A percentile compares a stretch with the other conserved stretches of the same genome.
Evolutionary conservation across 2,888 invertebrate genomes (phyloP).

Genomic region (Nomada lathburiana): DNA sequence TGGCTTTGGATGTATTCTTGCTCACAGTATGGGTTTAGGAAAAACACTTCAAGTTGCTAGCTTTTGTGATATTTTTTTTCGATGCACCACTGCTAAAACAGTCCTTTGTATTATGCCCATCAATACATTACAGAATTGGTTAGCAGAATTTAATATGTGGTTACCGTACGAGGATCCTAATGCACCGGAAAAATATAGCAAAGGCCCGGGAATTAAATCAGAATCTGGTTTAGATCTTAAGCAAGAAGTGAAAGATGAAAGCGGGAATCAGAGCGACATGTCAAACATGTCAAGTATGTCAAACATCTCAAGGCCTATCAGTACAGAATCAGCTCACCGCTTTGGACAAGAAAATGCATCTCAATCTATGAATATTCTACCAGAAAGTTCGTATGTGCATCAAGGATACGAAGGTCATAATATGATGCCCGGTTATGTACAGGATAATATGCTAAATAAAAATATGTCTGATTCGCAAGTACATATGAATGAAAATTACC

Average conservation of each 20-base stretch:
- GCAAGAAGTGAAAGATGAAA: slow-evolving; percentile 81
- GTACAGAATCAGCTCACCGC: slow-evolving; percentile 75
- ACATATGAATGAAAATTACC: slow-evolving; percentile 73
- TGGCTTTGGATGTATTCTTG: slow-evolving; percentile 99
- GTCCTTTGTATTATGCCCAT: slow-evolving; percentile 99
- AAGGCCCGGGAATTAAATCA: slow-evolving; percentile 65
- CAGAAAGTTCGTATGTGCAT: slow-evolving; percentile 72
- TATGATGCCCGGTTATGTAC: slow-evolving; percentile 72
- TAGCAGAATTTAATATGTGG: slow-evolving; percentile 99
- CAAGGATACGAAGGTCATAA: slow-evolving; percentile 75
- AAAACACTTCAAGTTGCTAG: slow-evolving; percentile 98
- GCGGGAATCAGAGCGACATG: slow-evolving; percentile 76
- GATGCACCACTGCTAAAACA: slow-evolving; percentile 94
- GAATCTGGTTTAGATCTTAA: slow-evolving; percentile 74
- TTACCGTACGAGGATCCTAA: slow-evolving; percentile 89
- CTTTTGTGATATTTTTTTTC: slow-evolving; percentile 97
- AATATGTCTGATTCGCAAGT: slow-evolving; percentile 65
- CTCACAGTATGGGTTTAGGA: slow-evolving; percentile 99
- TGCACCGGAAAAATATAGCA: slow-evolving; percentile 61
- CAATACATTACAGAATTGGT: slow-evolving; percentile 99
- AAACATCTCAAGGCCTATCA: slow-evolving; percentile 77
- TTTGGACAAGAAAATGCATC: slow-evolving; percentile 72
- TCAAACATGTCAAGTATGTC: slow-evolving; percentile 77
- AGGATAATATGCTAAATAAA: slow-evolving; percentile 74
- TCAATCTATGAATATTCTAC: slow-evolving; percentile 71